These are phyloP conservation scores for Triops cancriformis DNA, from an alignment of 1,140 invertebrate species.

Conservation along the genomic window DNA sequence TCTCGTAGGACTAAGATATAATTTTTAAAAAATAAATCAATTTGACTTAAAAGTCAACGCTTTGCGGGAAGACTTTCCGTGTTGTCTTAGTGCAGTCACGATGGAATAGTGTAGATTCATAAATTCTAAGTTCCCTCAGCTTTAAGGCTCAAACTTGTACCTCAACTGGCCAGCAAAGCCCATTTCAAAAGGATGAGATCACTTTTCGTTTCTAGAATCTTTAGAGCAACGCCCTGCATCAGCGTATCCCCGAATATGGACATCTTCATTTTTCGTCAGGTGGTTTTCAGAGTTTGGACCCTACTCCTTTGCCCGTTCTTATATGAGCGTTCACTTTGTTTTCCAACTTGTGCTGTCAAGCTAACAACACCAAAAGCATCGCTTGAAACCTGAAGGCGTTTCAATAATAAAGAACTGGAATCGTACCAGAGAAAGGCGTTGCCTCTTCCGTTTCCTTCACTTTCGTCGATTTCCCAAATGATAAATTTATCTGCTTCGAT, in stretches of 20 bases:
- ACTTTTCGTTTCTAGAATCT: not conserved
- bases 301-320: not conserved
- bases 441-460: conserved; percentile 10
- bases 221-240: not conserved
- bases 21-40: not conserved
- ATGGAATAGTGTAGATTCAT: too few species aligned
- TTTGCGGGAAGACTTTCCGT: not conserved
- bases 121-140: too few species aligned
- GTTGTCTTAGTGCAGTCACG: not conserved
- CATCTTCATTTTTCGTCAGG: not conserved
- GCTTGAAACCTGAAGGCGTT: not conserved
- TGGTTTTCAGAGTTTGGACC: not conserved
- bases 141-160: not conserved
- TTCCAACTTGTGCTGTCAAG: not conserved
- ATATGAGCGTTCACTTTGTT: not conserved
- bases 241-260: not conserved
- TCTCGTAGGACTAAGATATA: not conserved
- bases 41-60: too few species aligned
- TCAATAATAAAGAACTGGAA: not conserved
- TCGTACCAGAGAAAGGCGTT: not conserved
- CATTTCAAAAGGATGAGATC: not conserved
- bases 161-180: too few species aligned
- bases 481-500: not conserved
- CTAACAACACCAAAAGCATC: not conserved
- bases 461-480: not conserved